Conservation (phyloP, 2,888 invertebrate species). For the Leptinotarsa rubiginosa region DNA sequence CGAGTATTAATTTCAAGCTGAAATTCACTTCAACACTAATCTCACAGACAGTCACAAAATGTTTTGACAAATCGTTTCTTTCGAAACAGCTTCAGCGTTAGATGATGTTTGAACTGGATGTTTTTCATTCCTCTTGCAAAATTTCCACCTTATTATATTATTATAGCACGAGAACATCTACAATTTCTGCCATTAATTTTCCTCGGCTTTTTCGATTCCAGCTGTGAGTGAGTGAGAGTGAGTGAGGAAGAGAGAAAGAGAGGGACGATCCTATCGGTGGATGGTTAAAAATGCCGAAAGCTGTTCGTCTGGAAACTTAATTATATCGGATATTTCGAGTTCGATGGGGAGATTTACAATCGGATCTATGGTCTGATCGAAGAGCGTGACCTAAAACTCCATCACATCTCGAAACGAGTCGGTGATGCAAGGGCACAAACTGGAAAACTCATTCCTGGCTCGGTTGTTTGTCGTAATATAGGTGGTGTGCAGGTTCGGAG, state of each 20-base stretch:
- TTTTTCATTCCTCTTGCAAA: too few relatives aligned
- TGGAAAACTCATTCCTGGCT: conserved; percentile 35
- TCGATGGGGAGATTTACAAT: conserved; percentile 62
- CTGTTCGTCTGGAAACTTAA: conserved; percentile 64
- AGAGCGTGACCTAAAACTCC: conserved; percentile 47
- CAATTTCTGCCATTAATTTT: not conserved
- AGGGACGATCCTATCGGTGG: not conserved
- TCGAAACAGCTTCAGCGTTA: too few relatives aligned
- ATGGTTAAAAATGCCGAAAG: conserved; percentile 58
- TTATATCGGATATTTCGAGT: conserved; percentile 64
- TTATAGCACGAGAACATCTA: too few relatives aligned
- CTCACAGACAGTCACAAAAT: too few relatives aligned
- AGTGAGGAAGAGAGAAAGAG: not conserved
- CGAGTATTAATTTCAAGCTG: too few relatives aligned
- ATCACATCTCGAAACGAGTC: conserved; percentile 21
- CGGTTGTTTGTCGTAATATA: conserved; percentile 25
- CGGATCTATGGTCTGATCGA: conserved; percentile 61
- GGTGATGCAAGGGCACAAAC: conserved; percentile 20
- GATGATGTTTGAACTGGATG: too few relatives aligned
- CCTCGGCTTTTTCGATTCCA: not conserved
- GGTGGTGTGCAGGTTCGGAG: conserved; percentile 11
- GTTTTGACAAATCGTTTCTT: too few relatives aligned
- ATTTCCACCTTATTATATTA: too few relatives aligned
- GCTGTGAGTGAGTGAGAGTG: not conserved
- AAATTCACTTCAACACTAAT: too few relatives aligned